A percentile compares a stretch with the other conserved stretches of the same genome.
phyloP scores from a whole-genome alignment of 2,888 invertebrate species.

The Acheta domesticus region DNA sequence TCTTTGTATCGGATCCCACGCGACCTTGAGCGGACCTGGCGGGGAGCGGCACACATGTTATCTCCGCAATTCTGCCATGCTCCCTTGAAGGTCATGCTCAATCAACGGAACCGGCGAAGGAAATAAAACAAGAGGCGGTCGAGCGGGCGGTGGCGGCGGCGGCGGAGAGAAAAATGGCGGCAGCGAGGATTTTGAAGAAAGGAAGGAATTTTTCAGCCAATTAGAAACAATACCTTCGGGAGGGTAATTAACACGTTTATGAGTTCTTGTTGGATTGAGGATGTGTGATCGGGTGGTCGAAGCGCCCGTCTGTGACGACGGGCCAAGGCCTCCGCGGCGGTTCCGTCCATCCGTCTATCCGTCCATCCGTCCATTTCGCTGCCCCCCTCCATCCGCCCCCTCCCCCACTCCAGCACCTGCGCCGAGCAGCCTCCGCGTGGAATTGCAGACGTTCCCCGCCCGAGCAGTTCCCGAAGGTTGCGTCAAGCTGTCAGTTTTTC shows the following conservation, averaged over 20 bases:
- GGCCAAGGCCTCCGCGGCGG: not conserved
- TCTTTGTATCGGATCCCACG: not conserved
- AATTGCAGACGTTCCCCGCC: too few relatives aligned
- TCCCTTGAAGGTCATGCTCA: not conserved
- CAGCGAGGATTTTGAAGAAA: not conserved
- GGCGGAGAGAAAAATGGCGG: not conserved
- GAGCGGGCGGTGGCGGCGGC: not conserved
- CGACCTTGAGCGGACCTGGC: not conserved
- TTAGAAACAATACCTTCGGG: not conserved
- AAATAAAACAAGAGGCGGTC: not conserved
- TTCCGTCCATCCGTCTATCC: too few relatives aligned
- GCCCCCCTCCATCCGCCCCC: too few relatives aligned
- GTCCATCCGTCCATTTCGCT: too few relatives aligned
- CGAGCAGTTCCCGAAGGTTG: too few relatives aligned
- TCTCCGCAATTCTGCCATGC: not conserved
- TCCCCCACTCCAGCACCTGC: too few relatives aligned
- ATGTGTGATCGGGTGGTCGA: not conserved
- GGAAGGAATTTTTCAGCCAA: constrained; percentile 18
- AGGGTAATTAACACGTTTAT: not conserved
- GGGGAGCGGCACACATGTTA: not conserved
- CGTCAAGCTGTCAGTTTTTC: too few relatives aligned
- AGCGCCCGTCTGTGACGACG: not conserved
- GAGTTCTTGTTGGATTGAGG: not conserved
- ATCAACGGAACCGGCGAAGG: not conserved
- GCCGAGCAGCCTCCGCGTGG: too few relatives aligned